phyloP scores from a whole-genome alignment of 2,888 invertebrate genomes.

The Lasioglossum leucozonium region DNA sequence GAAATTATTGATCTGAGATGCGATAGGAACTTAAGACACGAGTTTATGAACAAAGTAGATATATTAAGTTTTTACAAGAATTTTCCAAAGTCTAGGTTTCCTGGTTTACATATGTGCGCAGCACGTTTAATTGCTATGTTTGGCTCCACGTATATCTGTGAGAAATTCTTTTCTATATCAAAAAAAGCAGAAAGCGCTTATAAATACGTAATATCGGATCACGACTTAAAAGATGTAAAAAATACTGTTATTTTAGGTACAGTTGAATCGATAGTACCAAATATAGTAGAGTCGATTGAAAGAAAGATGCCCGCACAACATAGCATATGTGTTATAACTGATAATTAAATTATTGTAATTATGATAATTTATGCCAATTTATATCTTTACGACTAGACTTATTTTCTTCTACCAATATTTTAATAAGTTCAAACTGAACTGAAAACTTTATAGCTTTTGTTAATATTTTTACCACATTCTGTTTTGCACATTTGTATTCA shows the following conservation, averaged over 20 bases:
- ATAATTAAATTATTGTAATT: neutral
- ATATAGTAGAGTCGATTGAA: constrained; percentile 4
- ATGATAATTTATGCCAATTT: neutral
- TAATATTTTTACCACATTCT: neutral
- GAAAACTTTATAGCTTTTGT: neutral
- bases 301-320: neutral
- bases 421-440: neutral
- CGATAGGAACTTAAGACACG: constrained; percentile 3
- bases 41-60: neutral
- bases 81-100: constrained; percentile 2
- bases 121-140: constrained; percentile 12
- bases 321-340: constrained; percentile 12
- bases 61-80: constrained; percentile 7
- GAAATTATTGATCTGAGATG: constrained; percentile 14
- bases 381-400: neutral
- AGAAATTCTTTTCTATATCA: constrained; percentile 4
- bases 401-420: neutral
- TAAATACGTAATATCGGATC: constrained; percentile 1
- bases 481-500: neutral
- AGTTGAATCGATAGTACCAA: neutral
- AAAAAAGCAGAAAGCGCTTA: constrained; percentile 12
- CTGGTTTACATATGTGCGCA: neutral
- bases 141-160: constrained; percentile 12
- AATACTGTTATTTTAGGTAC: constrained; percentile 5
- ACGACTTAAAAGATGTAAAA: neutral